Evolutionary conservation across 1,140 invertebrate species (phyloP), one percentile per base, ranked within the genome.

Genomic region (Anastrepha obliqua): DNA sequence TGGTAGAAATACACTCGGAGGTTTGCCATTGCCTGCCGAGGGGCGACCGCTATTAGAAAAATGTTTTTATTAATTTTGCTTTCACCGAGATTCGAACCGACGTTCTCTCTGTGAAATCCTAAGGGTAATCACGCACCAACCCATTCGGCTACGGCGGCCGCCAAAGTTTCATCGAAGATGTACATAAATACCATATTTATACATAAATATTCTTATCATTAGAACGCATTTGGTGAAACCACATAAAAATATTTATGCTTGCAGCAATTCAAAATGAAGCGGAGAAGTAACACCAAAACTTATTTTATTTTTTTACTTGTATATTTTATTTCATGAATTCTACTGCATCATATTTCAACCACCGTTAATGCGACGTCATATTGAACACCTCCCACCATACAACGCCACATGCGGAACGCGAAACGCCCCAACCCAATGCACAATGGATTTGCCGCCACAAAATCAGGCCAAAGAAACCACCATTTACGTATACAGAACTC

Each of bases 401-500:
- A 5, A 55, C 51, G 17, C 58, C 44, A 59, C 42, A 39, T 55
- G 17, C 20, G 13, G 42, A 81, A 87, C 59, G 58, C 51, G 39
- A 39, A 17, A 74, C 42, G 11, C 42, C 13, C 29, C 62, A 67
- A 67, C 64, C 64, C 64, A 67, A 9, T 20, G 29, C 64, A 29
- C 65, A 5, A 74, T 59, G 51, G 44, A 74, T 74, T 7, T 74
- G 47, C 74, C 47, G 8, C 15, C 74, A 70, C 51, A 58, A 85
- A 65, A 78, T 9, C 91, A 93, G 92, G 90, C 94, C 94, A 55
- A 96, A 95, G 90, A 97, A 97, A 90, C 97, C 97, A 47, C 97
- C 97, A 0, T 97, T 96, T 89, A 97, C 97, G 0, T 98, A 98
- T 90, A 97, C 97, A 1, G 97, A 98, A 92, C 94, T 98, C 87